phyloP scores from a whole-genome alignment of 2,113 vertebrate genomes.

The Neotoma lepida region DNA sequence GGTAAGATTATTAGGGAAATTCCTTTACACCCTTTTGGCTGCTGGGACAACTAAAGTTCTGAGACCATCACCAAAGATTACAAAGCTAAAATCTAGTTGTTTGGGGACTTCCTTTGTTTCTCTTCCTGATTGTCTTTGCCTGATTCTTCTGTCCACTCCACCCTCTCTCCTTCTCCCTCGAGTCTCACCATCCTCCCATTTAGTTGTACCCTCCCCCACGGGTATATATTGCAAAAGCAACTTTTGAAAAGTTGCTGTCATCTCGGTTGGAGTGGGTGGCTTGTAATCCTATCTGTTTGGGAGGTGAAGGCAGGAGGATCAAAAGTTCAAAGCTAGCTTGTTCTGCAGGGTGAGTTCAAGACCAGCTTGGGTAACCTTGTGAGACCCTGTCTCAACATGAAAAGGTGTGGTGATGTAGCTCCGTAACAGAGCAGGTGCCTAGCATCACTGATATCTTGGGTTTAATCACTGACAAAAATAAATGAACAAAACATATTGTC shows the following conservation, averaged over 20 bases:
- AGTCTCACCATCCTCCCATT: background rate
- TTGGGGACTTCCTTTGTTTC: background rate
- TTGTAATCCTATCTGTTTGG: background rate
- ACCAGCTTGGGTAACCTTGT: background rate
- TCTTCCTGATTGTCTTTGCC: background rate
- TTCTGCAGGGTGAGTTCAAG: background rate
- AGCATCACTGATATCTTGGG: too few relatives aligned
- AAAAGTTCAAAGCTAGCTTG: background rate
- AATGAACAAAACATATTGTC: background rate
- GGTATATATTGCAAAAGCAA: background rate
- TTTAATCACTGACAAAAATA: background rate
- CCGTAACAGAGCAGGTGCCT: background rate
- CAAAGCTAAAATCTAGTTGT: background rate
- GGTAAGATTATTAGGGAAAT: background rate
- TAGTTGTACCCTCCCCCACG: background rate
- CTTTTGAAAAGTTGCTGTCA: background rate
- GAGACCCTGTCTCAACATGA: background rate
- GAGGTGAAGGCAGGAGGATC: background rate
- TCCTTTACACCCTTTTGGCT: background rate
- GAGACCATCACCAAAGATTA: constrained; percentile 6
- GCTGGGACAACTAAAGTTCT: background rate
- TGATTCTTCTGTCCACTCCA: background rate
- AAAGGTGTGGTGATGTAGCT: background rate
- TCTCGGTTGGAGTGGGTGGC: background rate
- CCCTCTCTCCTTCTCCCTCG: background rate